phyloP scores from a whole-genome alignment of 2,113 vertebrate genomes.

The Pteruthius melanotis region DNA sequence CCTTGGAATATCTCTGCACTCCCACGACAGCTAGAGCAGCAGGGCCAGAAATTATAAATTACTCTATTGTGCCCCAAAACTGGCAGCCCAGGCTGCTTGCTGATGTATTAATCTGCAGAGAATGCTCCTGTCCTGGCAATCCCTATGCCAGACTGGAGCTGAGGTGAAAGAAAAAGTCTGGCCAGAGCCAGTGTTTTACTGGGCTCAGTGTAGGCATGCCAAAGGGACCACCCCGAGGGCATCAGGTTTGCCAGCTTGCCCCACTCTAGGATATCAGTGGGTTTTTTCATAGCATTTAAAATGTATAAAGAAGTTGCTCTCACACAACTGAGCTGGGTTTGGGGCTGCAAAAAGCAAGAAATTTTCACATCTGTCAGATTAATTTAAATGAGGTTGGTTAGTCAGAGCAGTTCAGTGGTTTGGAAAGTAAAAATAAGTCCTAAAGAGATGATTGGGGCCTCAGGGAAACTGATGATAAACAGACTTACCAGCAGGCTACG shows the following conservation, averaged over 20 bases:
- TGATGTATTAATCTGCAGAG: neutral
- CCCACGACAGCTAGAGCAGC: neutral
- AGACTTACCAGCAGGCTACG: neutral
- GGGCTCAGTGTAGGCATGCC: neutral
- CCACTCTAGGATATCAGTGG: neutral
- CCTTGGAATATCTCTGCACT: neutral
- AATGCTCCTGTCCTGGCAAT: neutral
- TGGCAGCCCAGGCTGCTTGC: neutral
- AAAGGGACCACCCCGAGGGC: neutral
- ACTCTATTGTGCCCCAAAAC: neutral
- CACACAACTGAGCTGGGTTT: neutral
- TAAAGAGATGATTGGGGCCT: neutral
- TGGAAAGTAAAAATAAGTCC: constrained; percentile 10
- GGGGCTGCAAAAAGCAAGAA: neutral
- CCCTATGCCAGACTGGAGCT: neutral
- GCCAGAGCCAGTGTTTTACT: neutral
- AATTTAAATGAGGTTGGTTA: constrained; percentile 19
- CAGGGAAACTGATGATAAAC: neutral
- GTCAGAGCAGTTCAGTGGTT: constrained; percentile 24
- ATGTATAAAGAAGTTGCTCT: neutral
- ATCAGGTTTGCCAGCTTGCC: neutral
- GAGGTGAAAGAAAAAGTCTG: neutral
- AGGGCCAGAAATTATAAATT: neutral
- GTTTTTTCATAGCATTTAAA: neutral
- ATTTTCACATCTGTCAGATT: constrained; percentile 21